Evolutionary conservation across 1,140 invertebrate species (phyloP).

Genomic region (Pogonognathellus flavescens): DNA sequence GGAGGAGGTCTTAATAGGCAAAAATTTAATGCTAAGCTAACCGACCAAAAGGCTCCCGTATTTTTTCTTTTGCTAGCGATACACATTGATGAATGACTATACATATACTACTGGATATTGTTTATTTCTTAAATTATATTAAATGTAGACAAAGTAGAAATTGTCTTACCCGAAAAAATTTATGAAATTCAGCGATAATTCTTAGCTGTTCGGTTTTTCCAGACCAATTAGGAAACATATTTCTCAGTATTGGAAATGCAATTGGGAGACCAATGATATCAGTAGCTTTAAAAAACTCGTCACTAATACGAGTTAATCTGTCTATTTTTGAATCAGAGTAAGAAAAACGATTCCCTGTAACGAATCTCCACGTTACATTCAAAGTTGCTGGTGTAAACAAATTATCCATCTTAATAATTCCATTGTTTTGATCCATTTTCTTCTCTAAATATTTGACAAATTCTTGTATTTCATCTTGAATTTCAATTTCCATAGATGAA

Average conservation of each 20-base stretch:
- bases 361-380: constrained; percentile 38
- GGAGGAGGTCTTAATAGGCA: too few relatives aligned
- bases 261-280: background rate
- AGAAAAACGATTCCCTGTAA: background rate
- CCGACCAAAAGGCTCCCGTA: too few relatives aligned
- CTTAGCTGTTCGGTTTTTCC: background rate
- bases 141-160: too few relatives aligned
- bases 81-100: too few relatives aligned
- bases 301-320: background rate
- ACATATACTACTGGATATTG: too few relatives aligned
- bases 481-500: background rate
- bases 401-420: background rate
- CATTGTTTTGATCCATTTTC: background rate
- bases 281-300: background rate
- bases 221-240: background rate
- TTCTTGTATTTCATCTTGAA: background rate
- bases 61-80: too few relatives aligned
- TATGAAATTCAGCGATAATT: background rate
- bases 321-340: constrained; percentile 9
- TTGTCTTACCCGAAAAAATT: background rate
- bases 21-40: too few relatives aligned
- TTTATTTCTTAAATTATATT: too few relatives aligned
- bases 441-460: background rate
- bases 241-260: constrained; percentile 37
- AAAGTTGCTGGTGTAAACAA: background rate